phyloP scores from a whole-genome alignment of 2,888 invertebrate species.

The Acrobeloides nanus region DNA sequence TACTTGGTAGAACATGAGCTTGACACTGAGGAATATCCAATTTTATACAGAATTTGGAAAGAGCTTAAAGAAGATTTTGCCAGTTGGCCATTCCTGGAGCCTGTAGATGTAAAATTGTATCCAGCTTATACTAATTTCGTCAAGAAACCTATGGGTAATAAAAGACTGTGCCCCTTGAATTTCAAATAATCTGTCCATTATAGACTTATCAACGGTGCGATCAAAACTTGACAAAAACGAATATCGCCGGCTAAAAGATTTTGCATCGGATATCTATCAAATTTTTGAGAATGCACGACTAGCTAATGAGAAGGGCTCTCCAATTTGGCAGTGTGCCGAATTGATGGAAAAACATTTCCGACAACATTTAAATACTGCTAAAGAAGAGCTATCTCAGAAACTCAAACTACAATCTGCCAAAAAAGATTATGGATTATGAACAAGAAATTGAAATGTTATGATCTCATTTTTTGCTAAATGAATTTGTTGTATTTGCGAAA shows the following conservation, averaged over 20 bases:
- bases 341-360: background rate
- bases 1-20: no score
- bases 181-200: no score
- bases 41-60: conserved; percentile 24
- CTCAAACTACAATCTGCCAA: no score
- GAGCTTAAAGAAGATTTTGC: conserved; percentile 57
- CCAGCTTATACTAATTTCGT: conserved; percentile 58
- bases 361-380: background rate
- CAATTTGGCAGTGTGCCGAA: background rate
- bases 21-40: no score
- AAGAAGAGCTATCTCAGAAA: no score
- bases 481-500: no score
- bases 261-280: conserved; percentile 91
- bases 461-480: no score
- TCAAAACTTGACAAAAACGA: conserved; percentile 46
- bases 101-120: conserved; percentile 87
- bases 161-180: no score
- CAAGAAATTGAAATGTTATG: no score
- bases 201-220: background rate
- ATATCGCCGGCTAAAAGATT: conserved; percentile 63
- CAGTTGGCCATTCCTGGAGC: conserved; percentile 95
- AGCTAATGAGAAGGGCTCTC: conserved; percentile 63
- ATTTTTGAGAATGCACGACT: conserved; percentile 97
- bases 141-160: conserved; percentile 10
- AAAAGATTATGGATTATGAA: no score